phyloP scores from a whole-genome alignment of 2,797 vertebrate genomes.

The Cynodonichthys magdalenae region DNA sequence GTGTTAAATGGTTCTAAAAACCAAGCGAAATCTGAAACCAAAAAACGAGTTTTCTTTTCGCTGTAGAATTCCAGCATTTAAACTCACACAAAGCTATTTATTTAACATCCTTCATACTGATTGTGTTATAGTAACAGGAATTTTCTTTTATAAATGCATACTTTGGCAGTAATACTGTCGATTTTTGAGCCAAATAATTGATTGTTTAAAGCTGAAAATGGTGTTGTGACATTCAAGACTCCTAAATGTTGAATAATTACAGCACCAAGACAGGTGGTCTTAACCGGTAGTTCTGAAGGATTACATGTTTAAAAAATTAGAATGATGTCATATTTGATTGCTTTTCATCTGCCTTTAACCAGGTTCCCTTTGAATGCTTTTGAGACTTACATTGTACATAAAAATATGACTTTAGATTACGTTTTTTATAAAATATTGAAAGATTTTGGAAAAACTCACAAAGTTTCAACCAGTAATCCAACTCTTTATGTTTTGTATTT shows the following conservation, averaged over 20 bases:
- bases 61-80: not conserved
- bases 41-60: not conserved
- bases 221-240: not conserved
- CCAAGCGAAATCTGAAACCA: slow-evolving; percentile 12
- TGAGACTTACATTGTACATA: too few species aligned
- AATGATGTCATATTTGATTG: too few species aligned
- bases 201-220: not conserved
- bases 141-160: too few species aligned
- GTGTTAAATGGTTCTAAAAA: slow-evolving; percentile 14
- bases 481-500: not conserved
- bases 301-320: too few species aligned
- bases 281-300: too few species aligned
- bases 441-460: not conserved
- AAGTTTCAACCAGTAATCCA: not conserved
- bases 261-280: not conserved
- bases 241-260: not conserved
- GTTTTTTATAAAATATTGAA: too few species aligned
- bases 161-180: too few species aligned
- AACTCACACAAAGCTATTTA: not conserved
- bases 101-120: too few species aligned
- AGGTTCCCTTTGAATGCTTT: too few species aligned
- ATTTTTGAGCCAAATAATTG: too few species aligned
- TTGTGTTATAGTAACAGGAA: not conserved
- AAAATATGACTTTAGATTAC: not conserved
- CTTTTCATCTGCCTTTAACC: too few species aligned